These are phyloP conservation scores for Brachyptera risi DNA, from an alignment of 2,888 invertebrate species.

Conservation along the genomic window DNA sequence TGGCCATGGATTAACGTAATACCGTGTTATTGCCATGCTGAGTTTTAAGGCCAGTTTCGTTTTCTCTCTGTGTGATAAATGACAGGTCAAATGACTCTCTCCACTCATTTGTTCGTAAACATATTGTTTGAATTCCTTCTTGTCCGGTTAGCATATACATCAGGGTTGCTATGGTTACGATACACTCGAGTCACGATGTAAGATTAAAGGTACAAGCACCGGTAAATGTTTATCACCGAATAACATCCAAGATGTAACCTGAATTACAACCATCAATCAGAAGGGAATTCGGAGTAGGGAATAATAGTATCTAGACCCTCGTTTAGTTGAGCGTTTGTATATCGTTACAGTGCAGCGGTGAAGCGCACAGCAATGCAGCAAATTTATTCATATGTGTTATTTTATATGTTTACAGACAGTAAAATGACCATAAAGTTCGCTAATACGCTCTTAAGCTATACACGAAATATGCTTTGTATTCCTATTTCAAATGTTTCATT, in stretches of 20 bases:
- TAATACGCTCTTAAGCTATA: no score
- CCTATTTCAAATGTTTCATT: no score
- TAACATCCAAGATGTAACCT: slow-evolving; percentile 1
- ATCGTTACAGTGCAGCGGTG: no score
- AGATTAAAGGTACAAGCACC: slow-evolving; percentile 9
- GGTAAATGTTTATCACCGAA: slow-evolving; percentile 6
- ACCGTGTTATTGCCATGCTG: slow-evolving; percentile 4
- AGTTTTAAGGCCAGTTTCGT: slow-evolving; percentile 10
- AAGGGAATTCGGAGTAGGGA: no score
- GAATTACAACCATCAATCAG: slow-evolving; percentile 15
- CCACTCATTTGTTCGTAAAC: slow-evolving; percentile 12
- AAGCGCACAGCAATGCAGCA: no score
- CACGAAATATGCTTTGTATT: no score
- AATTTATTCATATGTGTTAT: no score
- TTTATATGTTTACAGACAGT: no score
- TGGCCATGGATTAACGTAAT: slow-evolving; percentile 2
- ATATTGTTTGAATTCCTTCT: slow-evolving; percentile 17
- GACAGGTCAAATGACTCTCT: not conserved
- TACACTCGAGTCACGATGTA: not conserved
- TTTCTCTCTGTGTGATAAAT: slow-evolving; percentile 9
- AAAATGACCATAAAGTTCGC: no score
- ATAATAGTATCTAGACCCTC: no score
- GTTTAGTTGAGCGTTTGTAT: no score
- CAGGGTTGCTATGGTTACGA: not conserved
- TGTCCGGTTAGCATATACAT: not conserved